Conservation (phyloP, 2,888 invertebrate species). For the Mythimna ferrago region DNA sequence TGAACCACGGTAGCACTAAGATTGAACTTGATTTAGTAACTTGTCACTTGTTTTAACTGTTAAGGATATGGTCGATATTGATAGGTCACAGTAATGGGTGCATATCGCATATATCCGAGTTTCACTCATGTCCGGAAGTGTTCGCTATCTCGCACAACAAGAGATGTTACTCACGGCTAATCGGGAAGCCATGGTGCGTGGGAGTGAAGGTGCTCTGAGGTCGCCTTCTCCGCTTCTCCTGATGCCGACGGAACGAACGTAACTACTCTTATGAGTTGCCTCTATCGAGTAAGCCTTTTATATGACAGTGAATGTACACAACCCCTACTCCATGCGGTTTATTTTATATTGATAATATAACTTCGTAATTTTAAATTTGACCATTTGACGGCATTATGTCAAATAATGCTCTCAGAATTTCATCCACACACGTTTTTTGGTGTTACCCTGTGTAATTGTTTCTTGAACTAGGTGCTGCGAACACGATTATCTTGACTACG, state of each 20-base stretch:
- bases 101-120: slow-evolving; percentile 20
- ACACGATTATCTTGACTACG: slow-evolving; percentile 7
- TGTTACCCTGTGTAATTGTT: slow-evolving; percentile 24
- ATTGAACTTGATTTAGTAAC: slow-evolving; percentile 31
- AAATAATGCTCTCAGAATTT: slow-evolving; percentile 37
- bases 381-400: slow-evolving; percentile 34
- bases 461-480: slow-evolving; percentile 5
- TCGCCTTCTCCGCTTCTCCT: slow-evolving; percentile 71
- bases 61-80: background rate
- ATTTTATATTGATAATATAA: slow-evolving; percentile 69
- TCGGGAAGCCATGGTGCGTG: slow-evolving; percentile 83
- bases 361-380: slow-evolving; percentile 65
- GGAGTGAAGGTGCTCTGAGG: slow-evolving; percentile 67
- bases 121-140: slow-evolving; percentile 25
- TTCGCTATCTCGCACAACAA: slow-evolving; percentile 59
- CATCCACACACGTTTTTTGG: slow-evolving; percentile 14
- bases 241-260: slow-evolving; percentile 71
- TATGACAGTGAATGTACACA: slow-evolving; percentile 85
- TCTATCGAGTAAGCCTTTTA: slow-evolving; percentile 79
- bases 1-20: slow-evolving; percentile 28
- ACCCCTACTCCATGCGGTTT: slow-evolving; percentile 80
- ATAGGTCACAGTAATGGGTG: slow-evolving; percentile 37
- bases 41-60: slow-evolving; percentile 40
- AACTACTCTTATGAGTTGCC: slow-evolving; percentile 75
- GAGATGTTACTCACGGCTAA: slow-evolving; percentile 82